Conservation (phyloP, 2,797 vertebrate species). For the Synaphobranchus kaupii region DNA sequence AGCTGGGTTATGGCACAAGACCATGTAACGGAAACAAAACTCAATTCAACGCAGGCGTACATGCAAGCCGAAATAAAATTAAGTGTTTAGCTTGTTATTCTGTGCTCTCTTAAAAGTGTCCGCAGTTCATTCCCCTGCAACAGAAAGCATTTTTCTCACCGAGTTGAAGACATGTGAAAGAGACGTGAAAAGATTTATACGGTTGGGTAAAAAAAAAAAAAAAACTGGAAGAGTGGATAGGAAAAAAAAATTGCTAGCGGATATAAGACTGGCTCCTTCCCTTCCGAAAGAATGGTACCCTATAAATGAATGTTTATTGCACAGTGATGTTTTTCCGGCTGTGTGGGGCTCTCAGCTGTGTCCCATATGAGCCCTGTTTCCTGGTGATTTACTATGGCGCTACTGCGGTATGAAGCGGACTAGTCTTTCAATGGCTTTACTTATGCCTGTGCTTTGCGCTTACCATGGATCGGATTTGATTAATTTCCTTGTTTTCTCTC, state of each 20-base stretch:
- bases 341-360: background rate
- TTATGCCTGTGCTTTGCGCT: background rate
- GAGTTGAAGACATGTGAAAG: background rate
- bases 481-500: background rate
- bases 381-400: background rate
- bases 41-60: background rate
- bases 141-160: background rate
- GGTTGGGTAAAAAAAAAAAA: background rate
- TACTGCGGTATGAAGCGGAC: background rate
- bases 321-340: background rate
- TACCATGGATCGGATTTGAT: background rate
- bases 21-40: background rate
- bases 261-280: conserved; percentile 40
- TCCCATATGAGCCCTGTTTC: background rate
- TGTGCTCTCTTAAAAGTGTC: background rate
- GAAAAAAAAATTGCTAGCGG: conserved; percentile 42
- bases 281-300: background rate
- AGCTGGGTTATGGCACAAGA: background rate
- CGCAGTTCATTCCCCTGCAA: background rate
- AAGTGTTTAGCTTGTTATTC: background rate
- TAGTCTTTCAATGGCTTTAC: background rate
- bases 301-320: background rate
- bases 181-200: background rate
- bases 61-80: background rate
- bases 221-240: conserved; percentile 42